These are phyloP conservation scores for Xylocampa areola DNA, from an alignment of 2,888 invertebrate genomes.

Conservation along the genomic window DNA sequence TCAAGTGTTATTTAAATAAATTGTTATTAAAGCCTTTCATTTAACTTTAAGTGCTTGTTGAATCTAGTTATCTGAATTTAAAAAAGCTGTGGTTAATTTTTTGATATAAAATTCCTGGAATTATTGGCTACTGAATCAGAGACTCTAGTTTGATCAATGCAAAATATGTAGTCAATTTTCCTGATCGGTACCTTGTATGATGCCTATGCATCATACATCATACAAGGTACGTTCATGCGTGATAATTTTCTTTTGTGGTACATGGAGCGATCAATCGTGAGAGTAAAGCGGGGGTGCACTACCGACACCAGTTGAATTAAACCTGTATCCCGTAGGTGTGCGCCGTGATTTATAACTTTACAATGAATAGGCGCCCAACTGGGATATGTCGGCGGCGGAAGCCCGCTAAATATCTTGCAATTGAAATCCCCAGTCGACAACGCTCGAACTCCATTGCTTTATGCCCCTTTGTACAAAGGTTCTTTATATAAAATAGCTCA, in stretches of 20 bases:
- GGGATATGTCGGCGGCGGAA: slow-evolving; percentile 66
- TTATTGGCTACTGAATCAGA: too few species aligned
- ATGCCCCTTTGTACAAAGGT: slow-evolving; percentile 49
- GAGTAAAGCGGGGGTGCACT: slow-evolving; percentile 25
- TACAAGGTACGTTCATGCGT: too few species aligned
- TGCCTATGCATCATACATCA: too few species aligned
- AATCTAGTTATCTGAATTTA: slow-evolving; percentile 38
- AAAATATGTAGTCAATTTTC: background rate
- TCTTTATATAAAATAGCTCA: slow-evolving; percentile 53
- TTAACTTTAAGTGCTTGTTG: slow-evolving; percentile 30
- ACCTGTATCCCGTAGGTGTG: slow-evolving; percentile 67
- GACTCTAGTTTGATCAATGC: too few species aligned
- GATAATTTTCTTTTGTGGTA: slow-evolving; percentile 39
- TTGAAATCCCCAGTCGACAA: slow-evolving; percentile 68
- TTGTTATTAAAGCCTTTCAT: slow-evolving; percentile 44
- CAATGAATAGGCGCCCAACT: slow-evolving; percentile 73
- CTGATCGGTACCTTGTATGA: background rate
- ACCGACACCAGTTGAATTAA: slow-evolving; percentile 63
- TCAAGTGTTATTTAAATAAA: slow-evolving; percentile 50
- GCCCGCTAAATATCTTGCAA: slow-evolving; percentile 70
- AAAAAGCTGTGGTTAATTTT: slow-evolving; percentile 32
- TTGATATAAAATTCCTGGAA: slow-evolving; percentile 16
- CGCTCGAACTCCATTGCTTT: slow-evolving; percentile 42
- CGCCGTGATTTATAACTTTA: slow-evolving; percentile 73
- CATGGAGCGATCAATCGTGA: slow-evolving; percentile 37